Conservation (phyloP, 2,113 vertebrate species). For the Gadus macrocephalus region DNA sequence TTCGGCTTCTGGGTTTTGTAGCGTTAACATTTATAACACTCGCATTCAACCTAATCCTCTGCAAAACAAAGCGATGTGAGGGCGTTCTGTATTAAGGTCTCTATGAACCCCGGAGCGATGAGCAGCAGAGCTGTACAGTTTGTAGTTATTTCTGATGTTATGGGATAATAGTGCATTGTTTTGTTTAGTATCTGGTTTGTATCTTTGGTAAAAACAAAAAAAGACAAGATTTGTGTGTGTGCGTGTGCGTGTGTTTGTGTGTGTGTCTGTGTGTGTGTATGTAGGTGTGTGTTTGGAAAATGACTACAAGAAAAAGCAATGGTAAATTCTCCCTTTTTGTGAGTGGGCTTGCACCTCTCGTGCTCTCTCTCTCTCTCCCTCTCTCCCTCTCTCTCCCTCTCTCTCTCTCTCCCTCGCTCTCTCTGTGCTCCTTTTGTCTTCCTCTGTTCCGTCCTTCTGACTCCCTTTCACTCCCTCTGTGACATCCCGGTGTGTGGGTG, state of each 20-base stretch:
- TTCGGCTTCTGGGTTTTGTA: too few relatives aligned
- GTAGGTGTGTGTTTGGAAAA: background rate
- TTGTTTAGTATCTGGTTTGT: background rate
- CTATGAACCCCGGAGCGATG: background rate
- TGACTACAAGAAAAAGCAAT: too few relatives aligned
- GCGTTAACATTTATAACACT: too few relatives aligned
- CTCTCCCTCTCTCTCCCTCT: background rate
- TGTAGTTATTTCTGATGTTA: background rate
- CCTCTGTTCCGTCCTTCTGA: constrained; percentile 2
- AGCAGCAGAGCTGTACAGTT: background rate
- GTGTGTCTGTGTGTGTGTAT: background rate
- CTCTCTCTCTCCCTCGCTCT: background rate
- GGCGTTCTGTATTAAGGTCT: too few relatives aligned
- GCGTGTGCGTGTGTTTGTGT: background rate
- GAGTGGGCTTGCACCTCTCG: background rate
- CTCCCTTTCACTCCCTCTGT: constrained; percentile 16
- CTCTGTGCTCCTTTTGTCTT: background rate
- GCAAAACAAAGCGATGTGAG: too few relatives aligned
- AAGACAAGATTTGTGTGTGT: background rate
- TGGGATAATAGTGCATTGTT: background rate
- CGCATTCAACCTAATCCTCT: too few relatives aligned
- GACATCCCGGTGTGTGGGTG: constrained; percentile 43
- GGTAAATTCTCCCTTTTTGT: background rate
- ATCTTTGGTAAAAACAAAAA: background rate
- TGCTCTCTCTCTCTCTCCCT: background rate